A percentile compares a stretch with the other conserved stretches of the same genome.
phyloP scores from a whole-genome alignment of 2,888 invertebrate genomes.

The Aleiodes alternator region DNA sequence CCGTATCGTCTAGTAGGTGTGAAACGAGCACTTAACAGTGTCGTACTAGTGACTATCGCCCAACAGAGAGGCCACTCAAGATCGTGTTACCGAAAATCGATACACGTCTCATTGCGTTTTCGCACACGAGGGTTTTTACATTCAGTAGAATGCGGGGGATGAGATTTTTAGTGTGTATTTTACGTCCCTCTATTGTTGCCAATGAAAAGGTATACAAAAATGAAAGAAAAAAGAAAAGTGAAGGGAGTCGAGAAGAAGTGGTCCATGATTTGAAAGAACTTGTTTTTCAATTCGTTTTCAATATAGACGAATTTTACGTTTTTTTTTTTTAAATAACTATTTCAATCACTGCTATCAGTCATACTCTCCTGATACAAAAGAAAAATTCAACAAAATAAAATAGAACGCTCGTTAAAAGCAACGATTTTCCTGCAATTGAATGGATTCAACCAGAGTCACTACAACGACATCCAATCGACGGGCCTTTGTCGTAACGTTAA shows the following conservation, averaged over 20 bases:
- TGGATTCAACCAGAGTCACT: conserved; percentile 25
- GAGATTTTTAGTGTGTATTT: conserved; percentile 28
- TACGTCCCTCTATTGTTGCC: conserved; percentile 25
- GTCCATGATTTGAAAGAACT: no score
- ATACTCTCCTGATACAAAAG: no score
- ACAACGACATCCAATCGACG: conserved; percentile 37
- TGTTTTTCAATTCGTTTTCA: no score
- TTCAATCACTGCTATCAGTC: no score
- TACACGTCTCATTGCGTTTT: conserved; percentile 63
- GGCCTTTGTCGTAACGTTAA: conserved; percentile 33
- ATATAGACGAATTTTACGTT: no score
- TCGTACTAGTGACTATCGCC: conserved; percentile 69
- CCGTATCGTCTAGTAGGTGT: conserved; percentile 68
- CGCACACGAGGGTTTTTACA: conserved; percentile 27
- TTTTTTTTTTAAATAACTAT: no score
- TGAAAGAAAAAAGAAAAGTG: conserved; percentile 2
- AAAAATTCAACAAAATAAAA: not conserved
- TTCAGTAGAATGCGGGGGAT: conserved; percentile 5
- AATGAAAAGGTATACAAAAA: conserved; percentile 32
- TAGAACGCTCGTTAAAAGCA: conserved; percentile 12
- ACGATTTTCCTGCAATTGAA: conserved; percentile 28
- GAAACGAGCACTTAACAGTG: conserved; percentile 73
- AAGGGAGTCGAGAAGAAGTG: no score
- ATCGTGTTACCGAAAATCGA: conserved; percentile 75
- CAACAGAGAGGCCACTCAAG: conserved; percentile 72